A percentile compares a stretch with the other conserved stretches of the same genome.
Evolutionary conservation across 2,888 invertebrate species (phyloP).

Genomic region (Chorisops tibialis): DNA sequence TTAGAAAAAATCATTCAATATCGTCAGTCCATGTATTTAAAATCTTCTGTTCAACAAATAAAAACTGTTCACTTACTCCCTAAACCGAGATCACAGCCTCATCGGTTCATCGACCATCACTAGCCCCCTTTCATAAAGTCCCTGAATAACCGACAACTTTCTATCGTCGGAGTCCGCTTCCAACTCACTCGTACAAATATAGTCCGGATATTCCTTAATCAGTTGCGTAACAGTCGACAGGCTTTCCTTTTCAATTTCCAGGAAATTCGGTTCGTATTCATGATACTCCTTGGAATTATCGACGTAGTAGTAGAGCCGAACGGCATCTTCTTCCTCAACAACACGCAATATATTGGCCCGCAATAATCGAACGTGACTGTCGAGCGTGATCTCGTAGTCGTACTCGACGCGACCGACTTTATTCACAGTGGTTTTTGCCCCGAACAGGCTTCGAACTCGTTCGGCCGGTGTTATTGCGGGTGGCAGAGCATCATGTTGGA

Average conservation of each 20-base stretch:
- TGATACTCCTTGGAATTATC: slow-evolving; percentile 87
- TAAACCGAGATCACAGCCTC: no score
- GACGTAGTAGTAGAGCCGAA: slow-evolving; percentile 73
- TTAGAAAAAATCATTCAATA: no score
- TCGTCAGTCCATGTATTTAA: no score
- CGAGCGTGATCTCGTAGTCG: slow-evolving; percentile 49
- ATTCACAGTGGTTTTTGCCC: slow-evolving; percentile 67
- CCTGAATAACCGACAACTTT: slow-evolving; percentile 65
- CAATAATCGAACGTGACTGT: slow-evolving; percentile 60
- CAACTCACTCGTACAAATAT: slow-evolving; percentile 67
- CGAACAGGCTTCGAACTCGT: slow-evolving; percentile 65
- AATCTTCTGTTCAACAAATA: background rate
- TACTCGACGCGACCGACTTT: slow-evolving; percentile 54
- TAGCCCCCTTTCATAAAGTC: slow-evolving; percentile 80
- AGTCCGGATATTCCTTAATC: slow-evolving; percentile 73
- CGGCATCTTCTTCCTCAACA: slow-evolving; percentile 60
- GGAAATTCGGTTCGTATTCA: slow-evolving; percentile 70
- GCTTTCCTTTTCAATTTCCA: slow-evolving; percentile 69
- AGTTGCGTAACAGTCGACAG: slow-evolving; percentile 70
- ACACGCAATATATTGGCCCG: slow-evolving; percentile 59
- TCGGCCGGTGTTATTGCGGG: slow-evolving; percentile 71
- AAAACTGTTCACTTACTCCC: background rate
- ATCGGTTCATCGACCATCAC: slow-evolving; percentile 60
- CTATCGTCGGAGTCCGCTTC: slow-evolving; percentile 60
- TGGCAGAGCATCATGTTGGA: slow-evolving; percentile 83